Percentiles rank a stretch among this genome's conserved stretches.
These are phyloP conservation scores for Porites lutea DNA, from an alignment of 64 coral and sea anemone species.

Conservation along the genomic window DNA sequence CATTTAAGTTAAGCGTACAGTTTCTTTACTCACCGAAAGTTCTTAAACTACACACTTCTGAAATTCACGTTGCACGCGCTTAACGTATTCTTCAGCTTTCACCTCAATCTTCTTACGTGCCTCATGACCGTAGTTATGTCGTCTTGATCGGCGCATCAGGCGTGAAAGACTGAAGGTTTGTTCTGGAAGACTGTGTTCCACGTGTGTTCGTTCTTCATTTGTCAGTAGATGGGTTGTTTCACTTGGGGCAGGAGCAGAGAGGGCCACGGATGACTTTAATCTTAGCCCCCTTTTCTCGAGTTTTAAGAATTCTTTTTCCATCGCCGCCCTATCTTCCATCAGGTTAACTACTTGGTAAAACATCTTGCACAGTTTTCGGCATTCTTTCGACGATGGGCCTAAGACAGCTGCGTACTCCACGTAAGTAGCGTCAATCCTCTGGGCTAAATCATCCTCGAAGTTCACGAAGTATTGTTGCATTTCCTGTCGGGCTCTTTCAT, in stretches of 20 bases:
- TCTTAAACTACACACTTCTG: too few species aligned
- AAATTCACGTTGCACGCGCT: too few species aligned
- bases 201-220: too few species aligned
- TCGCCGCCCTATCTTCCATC: constrained; percentile 1
- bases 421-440: constrained; percentile 43
- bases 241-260: neutral
- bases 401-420: constrained; percentile 47
- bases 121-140: too few species aligned
- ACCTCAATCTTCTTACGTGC: too few species aligned
- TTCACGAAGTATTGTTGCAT: constrained; percentile 63
- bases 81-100: too few species aligned
- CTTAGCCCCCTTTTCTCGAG: neutral
- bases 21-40: too few species aligned
- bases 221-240: too few species aligned
- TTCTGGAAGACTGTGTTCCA: too few species aligned
- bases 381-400: constrained; percentile 47
- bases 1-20: too few species aligned
- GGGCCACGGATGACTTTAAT: neutral
- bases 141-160: too few species aligned
- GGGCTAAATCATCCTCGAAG: constrained; percentile 41
- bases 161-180: too few species aligned
- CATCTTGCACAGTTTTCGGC: constrained; percentile 46
- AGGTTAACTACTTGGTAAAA: constrained; percentile 57
- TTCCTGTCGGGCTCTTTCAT: constrained; percentile 19
- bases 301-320: neutral